Percentiles rank a stretch among this genome's conserved stretches.
Evolutionary conservation across 2,797 vertebrate species (phyloP).

Genomic region (Enteromius radiatus): DNA sequence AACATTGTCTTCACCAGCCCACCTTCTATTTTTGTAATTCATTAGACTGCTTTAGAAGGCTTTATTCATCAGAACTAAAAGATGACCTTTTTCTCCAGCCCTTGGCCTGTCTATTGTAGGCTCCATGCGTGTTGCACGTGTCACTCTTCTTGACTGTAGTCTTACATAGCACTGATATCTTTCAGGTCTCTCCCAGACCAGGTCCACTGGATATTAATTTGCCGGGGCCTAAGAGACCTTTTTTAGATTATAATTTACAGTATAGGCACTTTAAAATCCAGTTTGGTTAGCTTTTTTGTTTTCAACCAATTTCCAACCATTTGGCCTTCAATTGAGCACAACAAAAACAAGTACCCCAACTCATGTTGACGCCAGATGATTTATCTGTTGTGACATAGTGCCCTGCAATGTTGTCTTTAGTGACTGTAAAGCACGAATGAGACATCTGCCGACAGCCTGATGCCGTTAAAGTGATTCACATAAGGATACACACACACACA

Average conservation of each 20-base stretch:
- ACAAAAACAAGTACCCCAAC: neutral
- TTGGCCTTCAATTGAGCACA: neutral
- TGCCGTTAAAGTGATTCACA: conserved; percentile 40
- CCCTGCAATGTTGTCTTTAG: conserved; percentile 63
- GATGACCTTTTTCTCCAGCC: conserved; percentile 6
- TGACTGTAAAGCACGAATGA: conserved; percentile 55
- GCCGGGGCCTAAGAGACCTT: neutral
- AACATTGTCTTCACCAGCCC: conserved; percentile 4
- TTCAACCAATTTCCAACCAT: neutral
- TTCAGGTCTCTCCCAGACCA: neutral
- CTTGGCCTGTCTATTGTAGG: neutral
- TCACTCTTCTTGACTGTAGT: neutral
- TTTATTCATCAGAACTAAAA: conserved; percentile 23
- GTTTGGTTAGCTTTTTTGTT: neutral
- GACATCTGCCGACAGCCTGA: conserved; percentile 62
- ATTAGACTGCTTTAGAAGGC: conserved; percentile 1
- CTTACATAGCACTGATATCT: neutral
- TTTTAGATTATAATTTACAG: neutral
- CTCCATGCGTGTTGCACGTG: neutral
- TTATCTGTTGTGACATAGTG: conserved; percentile 28
- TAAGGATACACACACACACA: neutral
- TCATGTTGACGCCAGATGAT: conserved; percentile 11
- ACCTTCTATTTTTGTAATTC: conserved; percentile 10
- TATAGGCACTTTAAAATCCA: neutral
- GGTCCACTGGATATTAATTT: conserved; percentile 1